Evolutionary conservation across 2,888 invertebrate genomes (phyloP), one percentile per base, ranked within the genome.

Genomic region (Elmis aenea): DNA sequence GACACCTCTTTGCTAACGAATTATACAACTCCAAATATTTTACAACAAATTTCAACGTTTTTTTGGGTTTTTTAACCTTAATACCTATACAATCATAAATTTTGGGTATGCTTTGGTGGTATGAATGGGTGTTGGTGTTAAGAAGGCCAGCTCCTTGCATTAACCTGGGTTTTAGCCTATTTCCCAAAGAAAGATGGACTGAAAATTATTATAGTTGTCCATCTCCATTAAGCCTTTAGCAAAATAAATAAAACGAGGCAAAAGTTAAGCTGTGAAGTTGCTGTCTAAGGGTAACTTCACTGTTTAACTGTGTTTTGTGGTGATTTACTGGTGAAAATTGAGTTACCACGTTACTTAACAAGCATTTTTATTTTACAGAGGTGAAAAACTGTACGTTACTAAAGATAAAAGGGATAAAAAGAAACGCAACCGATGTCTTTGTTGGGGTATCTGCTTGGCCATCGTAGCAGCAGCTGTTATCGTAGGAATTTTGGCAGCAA

Each of bases 381-480:
- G 86, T 35, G 86, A 87, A 66, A 87, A 87, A 62, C 67, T 87
- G 35, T 86, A 85, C 61, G 83, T 87, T 40, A 87, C 86, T 8
- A 84, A 84, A 59, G 86, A 86, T 66, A 85, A 85, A 61, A 73
- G 85, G 33, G 78, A 79, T 26, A 79, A 78, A 60, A 79, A 79
- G 57, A 75, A 77, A 36, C 79, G 81, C 58, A 77, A 79, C 50
- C 73, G 74, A 59, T 72, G 74, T 52, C 61, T 75, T 12, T 84
- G 84, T 62, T 85, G 85, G 83, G 76, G 78, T 14, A 70, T 82
- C 33, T 76, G 82, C 43, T 71, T 81, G 21, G 71, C 79, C 13
- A 69, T 83, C 28, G 72, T 83, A 11, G 74, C 77, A 9, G 75
- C 80, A 22, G 76, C 80, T 13, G 72, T 85, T 12, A 75, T 85